phyloP scores from a whole-genome alignment of 1,140 invertebrate species.

The Drosophila bipectinata region DNA sequence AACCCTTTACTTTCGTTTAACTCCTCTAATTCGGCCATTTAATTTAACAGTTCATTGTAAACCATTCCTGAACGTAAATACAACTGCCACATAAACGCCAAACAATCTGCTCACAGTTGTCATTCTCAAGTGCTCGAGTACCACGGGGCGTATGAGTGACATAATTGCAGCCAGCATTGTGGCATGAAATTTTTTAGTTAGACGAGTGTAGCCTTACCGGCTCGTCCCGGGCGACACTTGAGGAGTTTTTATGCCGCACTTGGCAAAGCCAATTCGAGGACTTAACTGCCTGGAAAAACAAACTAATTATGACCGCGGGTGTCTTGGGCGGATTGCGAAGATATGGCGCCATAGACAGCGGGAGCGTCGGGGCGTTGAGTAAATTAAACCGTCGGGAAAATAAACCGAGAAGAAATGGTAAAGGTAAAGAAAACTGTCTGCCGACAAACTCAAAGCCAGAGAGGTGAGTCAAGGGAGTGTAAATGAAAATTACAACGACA shows the following conservation, averaged over 20 bases:
- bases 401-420: slow-evolving; percentile 40
- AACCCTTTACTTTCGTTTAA: slow-evolving; percentile 2
- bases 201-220: background rate
- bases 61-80: background rate
- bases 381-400: slow-evolving; percentile 76
- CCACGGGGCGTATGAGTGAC: slow-evolving; percentile 58
- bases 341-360: slow-evolving; percentile 6
- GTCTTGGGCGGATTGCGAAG: slow-evolving; percentile 33
- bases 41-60: slow-evolving; percentile 6
- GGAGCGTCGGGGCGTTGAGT: slow-evolving; percentile 47
- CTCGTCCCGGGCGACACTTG: slow-evolving; percentile 32
- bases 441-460: background rate
- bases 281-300: slow-evolving; percentile 79
- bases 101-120: slow-evolving; percentile 15
- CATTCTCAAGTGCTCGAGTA: slow-evolving; percentile 5
- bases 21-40: background rate
- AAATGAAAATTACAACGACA: slow-evolving; percentile 61
- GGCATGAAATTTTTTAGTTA: slow-evolving; percentile 33
- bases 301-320: slow-evolving; percentile 80
- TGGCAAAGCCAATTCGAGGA: slow-evolving; percentile 64
- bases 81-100: slow-evolving; percentile 18
- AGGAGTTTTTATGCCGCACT: slow-evolving; percentile 50
- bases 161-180: slow-evolving; percentile 55
- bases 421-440: slow-evolving; percentile 37
- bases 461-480: slow-evolving; percentile 14